These are phyloP conservation scores for Rhodophaea formosa DNA, from an alignment of 2,888 invertebrate species.

Conservation along the genomic window DNA sequence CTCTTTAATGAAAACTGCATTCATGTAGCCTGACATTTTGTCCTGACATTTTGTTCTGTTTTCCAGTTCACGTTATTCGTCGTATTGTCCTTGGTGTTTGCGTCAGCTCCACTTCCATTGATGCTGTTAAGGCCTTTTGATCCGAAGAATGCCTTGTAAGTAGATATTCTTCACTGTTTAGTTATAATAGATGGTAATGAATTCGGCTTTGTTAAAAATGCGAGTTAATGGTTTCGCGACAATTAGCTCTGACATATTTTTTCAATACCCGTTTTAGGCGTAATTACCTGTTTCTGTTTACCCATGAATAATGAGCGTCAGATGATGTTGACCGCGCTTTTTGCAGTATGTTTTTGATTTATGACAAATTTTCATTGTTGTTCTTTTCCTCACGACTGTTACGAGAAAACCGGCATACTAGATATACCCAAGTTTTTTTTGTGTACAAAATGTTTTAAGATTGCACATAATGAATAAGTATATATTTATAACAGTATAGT, in stretches of 20 bases:
- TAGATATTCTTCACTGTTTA: constrained; percentile 35
- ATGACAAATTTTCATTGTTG: no score
- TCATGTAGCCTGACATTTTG: no score
- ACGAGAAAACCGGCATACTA: no score
- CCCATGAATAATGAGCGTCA: background rate
- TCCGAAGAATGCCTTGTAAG: constrained; percentile 91
- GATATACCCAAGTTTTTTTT: no score
- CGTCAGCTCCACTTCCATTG: constrained; percentile 86
- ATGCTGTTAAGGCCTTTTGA: constrained; percentile 87
- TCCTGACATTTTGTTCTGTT: constrained; percentile 20
- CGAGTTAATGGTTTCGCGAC: background rate
- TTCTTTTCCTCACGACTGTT: no score
- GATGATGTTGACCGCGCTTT: background rate
- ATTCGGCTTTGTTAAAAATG: background rate
- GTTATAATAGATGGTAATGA: background rate
- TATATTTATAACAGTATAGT: no score
- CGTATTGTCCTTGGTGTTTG: constrained; percentile 80
- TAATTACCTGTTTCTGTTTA: background rate
- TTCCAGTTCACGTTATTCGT: constrained; percentile 82
- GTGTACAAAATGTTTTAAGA: no score
- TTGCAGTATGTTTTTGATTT: no score
- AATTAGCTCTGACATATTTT: background rate
- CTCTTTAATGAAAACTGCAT: no score
- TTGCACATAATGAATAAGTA: no score
- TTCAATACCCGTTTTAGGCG: background rate